Evolutionary conservation across 2,797 vertebrate species (phyloP).

Genomic region (Lacerta bilineata): DNA sequence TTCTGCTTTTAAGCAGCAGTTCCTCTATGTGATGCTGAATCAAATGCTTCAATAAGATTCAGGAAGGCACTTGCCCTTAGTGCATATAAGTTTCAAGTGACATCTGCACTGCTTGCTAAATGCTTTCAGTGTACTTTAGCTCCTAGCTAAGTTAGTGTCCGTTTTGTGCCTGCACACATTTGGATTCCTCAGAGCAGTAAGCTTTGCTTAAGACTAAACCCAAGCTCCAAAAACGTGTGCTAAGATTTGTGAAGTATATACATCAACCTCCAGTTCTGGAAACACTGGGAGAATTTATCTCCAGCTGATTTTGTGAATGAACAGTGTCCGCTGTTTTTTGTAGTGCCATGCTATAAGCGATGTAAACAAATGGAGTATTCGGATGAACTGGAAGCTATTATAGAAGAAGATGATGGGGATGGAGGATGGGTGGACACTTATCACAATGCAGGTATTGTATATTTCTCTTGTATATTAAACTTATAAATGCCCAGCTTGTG

Average conservation of each 20-base stretch:
- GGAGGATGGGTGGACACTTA: constrained; percentile 99
- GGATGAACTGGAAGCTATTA: constrained; percentile 97
- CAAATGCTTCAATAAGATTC: background rate
- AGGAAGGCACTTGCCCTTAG: background rate
- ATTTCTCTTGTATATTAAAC: background rate
- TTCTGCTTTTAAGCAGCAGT: background rate
- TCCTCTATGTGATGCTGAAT: background rate
- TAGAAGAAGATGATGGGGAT: constrained; percentile 99
- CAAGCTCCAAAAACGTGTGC: background rate
- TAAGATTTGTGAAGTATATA: background rate
- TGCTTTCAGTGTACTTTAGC: background rate
- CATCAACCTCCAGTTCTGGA: background rate
- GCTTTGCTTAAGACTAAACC: background rate
- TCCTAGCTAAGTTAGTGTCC: background rate
- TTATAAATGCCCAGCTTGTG: background rate
- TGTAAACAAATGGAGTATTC: constrained; percentile 99
- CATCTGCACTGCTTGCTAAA: background rate
- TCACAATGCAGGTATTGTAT: constrained; percentile 89
- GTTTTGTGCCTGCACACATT: background rate
- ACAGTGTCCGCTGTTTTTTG: constrained; percentile 34
- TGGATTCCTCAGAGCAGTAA: background rate
- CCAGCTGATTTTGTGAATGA: constrained; percentile 5
- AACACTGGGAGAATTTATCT: background rate
- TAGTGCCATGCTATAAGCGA: constrained; percentile 97
- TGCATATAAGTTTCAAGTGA: background rate